phyloP scores from a whole-genome alignment of 2,888 invertebrate genomes.

The Thymelicus lineola region DNA sequence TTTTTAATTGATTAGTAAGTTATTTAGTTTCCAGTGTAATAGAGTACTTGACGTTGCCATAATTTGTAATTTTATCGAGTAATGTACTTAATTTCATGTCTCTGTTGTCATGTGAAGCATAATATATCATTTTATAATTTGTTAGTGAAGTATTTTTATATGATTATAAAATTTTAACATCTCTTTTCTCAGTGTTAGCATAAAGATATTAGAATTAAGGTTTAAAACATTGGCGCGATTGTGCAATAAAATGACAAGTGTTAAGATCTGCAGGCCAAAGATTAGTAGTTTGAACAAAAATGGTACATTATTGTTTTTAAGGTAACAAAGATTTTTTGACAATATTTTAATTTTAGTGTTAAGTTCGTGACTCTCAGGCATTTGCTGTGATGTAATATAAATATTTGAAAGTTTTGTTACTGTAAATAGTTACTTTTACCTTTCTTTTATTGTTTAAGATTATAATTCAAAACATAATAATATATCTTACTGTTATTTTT shows the following conservation, averaged over 20 bases:
- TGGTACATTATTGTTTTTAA: conserved; percentile 50
- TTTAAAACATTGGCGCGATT: conserved; percentile 55
- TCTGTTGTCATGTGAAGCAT: conserved; percentile 50
- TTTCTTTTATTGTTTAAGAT: conserved; percentile 44
- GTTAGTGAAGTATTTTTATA: conserved; percentile 44
- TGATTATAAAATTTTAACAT: conserved; percentile 42
- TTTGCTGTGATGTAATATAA: conserved; percentile 82
- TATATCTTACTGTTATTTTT: conserved; percentile 19
- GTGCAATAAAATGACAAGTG: conserved; percentile 70
- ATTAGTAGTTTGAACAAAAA: conserved; percentile 63
- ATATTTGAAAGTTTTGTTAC: conserved; percentile 51
- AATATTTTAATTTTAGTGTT: conserved; percentile 59
- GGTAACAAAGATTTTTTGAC: conserved; percentile 59
- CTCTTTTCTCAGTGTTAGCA: conserved; percentile 49
- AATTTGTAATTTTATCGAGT: conserved; percentile 61
- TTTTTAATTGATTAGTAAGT: conserved; percentile 55
- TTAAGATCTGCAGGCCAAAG: conserved; percentile 83
- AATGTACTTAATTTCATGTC: conserved; percentile 75
- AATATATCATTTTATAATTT: conserved; percentile 49
- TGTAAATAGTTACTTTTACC: conserved; percentile 51
- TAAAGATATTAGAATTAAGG: conserved; percentile 44
- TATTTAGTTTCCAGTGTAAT: conserved; percentile 49
- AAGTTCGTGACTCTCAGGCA: conserved; percentile 80
- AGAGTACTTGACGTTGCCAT: conserved; percentile 74
- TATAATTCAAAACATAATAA: conserved; percentile 10